These are phyloP conservation scores for Toxotes lorentzi DNA, from an alignment of 2,797 vertebrate genomes.

Conservation along the genomic window DNA sequence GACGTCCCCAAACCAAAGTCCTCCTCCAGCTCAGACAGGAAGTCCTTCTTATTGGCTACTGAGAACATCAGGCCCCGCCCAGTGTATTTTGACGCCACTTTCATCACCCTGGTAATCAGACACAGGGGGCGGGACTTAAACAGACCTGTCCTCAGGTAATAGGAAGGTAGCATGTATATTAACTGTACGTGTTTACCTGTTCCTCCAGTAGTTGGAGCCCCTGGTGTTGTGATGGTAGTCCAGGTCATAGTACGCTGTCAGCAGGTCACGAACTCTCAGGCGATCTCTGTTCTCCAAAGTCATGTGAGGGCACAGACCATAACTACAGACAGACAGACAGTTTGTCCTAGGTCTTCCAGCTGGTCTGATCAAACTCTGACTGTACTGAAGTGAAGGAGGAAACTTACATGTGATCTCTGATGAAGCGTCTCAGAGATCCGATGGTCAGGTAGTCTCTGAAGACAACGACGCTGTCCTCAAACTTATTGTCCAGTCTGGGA, in stretches of 20 bases:
- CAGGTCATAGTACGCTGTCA: slow-evolving; percentile 82
- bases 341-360: background rate
- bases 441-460: slow-evolving; percentile 76
- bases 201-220: slow-evolving; percentile 88
- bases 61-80: slow-evolving; percentile 80
- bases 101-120: slow-evolving; percentile 80
- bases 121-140: background rate
- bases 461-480: slow-evolving; percentile 78
- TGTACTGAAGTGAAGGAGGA: background rate
- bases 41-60: slow-evolving; percentile 84
- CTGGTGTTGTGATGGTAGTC: slow-evolving; percentile 81
- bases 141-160: background rate
- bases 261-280: slow-evolving; percentile 81
- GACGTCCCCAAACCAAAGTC: slow-evolving; percentile 82
- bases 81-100: slow-evolving; percentile 75
- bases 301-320: slow-evolving; percentile 85
- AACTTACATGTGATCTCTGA: slow-evolving; percentile 83
- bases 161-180: no score
- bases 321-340: slow-evolving; percentile 56
- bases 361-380: no score
- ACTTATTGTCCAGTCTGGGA: slow-evolving; percentile 78
- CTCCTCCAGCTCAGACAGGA: slow-evolving; percentile 82
- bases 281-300: slow-evolving; percentile 82
- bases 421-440: slow-evolving; percentile 80
- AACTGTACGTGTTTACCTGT: slow-evolving; percentile 72